These are phyloP conservation scores for Nyctibius bracteatus DNA, from an alignment of 2,113 vertebrate genomes.

Conservation along the genomic window DNA sequence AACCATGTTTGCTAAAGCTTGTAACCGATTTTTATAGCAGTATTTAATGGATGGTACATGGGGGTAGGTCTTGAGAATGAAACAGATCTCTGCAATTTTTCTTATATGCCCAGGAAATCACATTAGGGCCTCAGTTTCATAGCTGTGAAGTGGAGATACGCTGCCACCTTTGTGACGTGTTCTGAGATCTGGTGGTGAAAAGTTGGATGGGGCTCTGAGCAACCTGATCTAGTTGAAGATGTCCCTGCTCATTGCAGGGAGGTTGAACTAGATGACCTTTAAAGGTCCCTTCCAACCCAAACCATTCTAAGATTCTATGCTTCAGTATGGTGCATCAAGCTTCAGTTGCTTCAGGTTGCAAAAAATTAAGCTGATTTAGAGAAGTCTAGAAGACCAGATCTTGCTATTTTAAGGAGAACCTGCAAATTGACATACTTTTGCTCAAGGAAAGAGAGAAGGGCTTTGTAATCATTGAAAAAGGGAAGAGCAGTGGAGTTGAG, in stretches of 20 bases:
- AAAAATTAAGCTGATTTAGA: neutral
- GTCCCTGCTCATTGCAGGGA: too few species aligned
- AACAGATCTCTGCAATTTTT: neutral
- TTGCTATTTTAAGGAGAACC: neutral
- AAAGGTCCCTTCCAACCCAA: neutral
- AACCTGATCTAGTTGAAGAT: too few species aligned
- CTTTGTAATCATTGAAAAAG: neutral
- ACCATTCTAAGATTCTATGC: neutral
- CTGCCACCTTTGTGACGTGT: neutral
- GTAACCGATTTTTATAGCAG: neutral
- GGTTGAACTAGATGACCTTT: neutral
- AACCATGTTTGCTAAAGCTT: neutral
- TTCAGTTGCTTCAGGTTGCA: neutral
- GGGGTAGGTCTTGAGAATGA: neutral
- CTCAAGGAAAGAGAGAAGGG: neutral
- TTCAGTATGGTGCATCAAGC: neutral
- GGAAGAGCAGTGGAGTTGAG: neutral
- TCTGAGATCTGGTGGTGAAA: neutral
- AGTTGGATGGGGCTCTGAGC: too few species aligned
- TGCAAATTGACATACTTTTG: neutral
- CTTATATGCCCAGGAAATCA: neutral
- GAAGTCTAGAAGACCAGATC: neutral
- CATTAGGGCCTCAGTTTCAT: neutral
- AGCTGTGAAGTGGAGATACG: neutral
- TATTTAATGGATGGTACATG: neutral